phyloP scores from a whole-genome alignment of 2,888 invertebrate species.

The Epirrhoe tristata region DNA sequence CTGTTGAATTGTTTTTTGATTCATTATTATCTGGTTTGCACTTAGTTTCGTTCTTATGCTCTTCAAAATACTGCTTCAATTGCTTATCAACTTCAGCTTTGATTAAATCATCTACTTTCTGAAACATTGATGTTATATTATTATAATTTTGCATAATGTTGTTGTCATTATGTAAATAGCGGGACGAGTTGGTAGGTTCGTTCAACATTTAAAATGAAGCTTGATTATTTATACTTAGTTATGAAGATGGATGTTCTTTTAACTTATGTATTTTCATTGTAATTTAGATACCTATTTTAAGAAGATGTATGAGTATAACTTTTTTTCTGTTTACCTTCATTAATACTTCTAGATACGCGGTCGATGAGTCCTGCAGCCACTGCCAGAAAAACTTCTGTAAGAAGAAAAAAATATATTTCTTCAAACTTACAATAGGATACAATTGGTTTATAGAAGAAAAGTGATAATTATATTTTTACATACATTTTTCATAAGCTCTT shows the following conservation, averaged over 20 bases:
- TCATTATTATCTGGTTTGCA: background rate
- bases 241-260: too few species aligned
- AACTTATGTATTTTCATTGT: too few species aligned
- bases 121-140: conserved; percentile 29
- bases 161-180: too few species aligned
- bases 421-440: background rate
- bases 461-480: conserved; percentile 11
- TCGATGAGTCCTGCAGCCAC: conserved; percentile 54
- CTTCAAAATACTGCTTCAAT: conserved; percentile 33
- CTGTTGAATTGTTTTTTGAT: background rate
- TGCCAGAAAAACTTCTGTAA: conserved; percentile 59
- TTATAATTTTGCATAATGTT: too few species aligned
- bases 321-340: conserved; percentile 46
- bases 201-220: too few species aligned
- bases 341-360: conserved; percentile 51
- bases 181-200: background rate
- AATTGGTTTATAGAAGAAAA: too few species aligned
- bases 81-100: conserved; percentile 52
- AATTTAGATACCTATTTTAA: background rate
- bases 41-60: conserved; percentile 9
- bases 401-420: conserved; percentile 28
- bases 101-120: conserved; percentile 51
- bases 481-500: conserved; percentile 50
- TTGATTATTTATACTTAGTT: too few species aligned
- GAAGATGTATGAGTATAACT: background rate